These are phyloP conservation scores for Podabrus alpinus DNA, from an alignment of 2,888 invertebrate species.

Conservation along the genomic window DNA sequence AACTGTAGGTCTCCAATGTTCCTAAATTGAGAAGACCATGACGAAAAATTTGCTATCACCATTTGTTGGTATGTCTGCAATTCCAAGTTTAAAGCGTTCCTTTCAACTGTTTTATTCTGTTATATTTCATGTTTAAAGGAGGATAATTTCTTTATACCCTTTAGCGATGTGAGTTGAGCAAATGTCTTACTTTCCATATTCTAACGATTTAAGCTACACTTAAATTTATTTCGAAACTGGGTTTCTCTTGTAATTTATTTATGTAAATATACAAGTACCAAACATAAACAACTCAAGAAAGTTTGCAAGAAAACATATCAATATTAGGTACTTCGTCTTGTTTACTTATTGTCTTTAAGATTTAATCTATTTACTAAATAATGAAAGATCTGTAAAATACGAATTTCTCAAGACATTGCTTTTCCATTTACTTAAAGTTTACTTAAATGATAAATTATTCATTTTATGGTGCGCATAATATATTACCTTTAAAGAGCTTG, in stretches of 20 bases:
- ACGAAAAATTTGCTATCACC: too few relatives aligned
- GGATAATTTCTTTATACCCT: not conserved
- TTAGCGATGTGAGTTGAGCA: not conserved
- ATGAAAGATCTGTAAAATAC: constrained; percentile 3
- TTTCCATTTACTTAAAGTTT: constrained; percentile 13
- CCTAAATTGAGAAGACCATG: too few relatives aligned
- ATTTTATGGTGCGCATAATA: not conserved
- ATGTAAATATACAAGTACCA: not conserved
- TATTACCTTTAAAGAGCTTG: not conserved
- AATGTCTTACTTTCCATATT: not conserved
- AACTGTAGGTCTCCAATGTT: too few relatives aligned
- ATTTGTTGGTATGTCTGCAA: too few relatives aligned
- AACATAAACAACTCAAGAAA: not conserved
- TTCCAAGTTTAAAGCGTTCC: not conserved
- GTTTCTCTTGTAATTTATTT: not conserved
- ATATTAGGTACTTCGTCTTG: not conserved
- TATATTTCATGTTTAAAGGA: not conserved
- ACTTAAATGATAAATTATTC: not conserved
- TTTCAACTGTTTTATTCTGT: not conserved
- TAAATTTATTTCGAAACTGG: not conserved
- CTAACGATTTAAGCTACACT: not conserved
- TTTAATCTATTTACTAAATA: constrained; percentile 1
- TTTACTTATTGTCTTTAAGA: not conserved
- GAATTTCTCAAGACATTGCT: constrained; percentile 2
- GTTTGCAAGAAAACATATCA: not conserved